Evolutionary conservation across 2,888 invertebrate species (phyloP), one percentile per base, ranked within the genome.

Genomic region (Pristionchus fissidentatus): DNA sequence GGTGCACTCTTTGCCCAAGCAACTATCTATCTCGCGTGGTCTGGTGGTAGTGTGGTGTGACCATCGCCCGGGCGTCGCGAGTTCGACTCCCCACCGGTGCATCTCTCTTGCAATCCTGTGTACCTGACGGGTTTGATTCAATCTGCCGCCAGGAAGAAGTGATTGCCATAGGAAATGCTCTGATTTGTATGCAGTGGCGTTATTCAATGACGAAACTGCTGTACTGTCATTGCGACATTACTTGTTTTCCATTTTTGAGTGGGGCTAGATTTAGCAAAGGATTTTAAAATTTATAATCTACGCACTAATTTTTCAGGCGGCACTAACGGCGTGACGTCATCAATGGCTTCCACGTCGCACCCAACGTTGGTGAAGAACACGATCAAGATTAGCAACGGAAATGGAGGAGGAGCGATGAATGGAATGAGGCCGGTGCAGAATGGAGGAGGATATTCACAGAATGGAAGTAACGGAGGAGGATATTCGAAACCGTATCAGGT

Each of bases 121-220:
- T 81, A 81, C 80, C 62, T 81, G 80, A 32, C 62, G 52, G 80
- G n/a, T 46, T 49, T 49, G 70, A 75, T 46, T 26, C 38, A n/a
- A 79, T 43, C 38, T 38, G 79, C 79, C 57, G 57, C 57, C 38
- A 46, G 79, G 79, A 79, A 79, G 79, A 41, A 79, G 55, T 60
- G 79, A 79, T 32, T 79, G 79, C 79, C 22, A 79, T 26, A 79
- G 55, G n/a, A 49, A 43, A 3, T 19, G 75, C 79, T 38, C 22
- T 79, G 79, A 70, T 57, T 79, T 79, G 79, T 79, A 79, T 79
- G 79, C 79, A 38, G 35, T 75, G 32, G 41, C 22, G 79, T 22
- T 38, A 35, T 0, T 41, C 57, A 10, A 38, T 79, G 55, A n/a
- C 41, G 38, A 32, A 41, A 57, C 35, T 38, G 79, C 29, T n/a